Conservation (phyloP, 2,888 invertebrate species). For the Onchidella celtica region DNA sequence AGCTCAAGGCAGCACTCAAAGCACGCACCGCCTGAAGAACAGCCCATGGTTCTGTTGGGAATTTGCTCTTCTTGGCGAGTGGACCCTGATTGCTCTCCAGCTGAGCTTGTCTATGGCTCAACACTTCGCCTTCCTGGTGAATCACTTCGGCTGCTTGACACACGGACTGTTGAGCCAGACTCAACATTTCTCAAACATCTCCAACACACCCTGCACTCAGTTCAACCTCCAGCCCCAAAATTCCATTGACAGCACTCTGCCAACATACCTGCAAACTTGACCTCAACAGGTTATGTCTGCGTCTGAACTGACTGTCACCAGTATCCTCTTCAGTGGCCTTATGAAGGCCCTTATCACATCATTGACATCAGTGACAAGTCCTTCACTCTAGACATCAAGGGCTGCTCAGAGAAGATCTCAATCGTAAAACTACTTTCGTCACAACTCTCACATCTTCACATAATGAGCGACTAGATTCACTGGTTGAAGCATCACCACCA, state of each 20-base stretch:
- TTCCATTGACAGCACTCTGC: too few relatives aligned
- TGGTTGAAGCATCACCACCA: too few relatives aligned
- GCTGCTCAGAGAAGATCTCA: constrained; percentile 30
- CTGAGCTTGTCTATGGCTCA: constrained; percentile 40
- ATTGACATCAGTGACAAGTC: constrained; percentile 28
- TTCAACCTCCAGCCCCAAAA: constrained; percentile 19
- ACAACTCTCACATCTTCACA: constrained; percentile 9
- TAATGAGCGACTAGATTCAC: too few relatives aligned
- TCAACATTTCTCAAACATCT: constrained; percentile 31
- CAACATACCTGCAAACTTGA: too few relatives aligned
- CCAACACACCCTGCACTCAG: constrained; percentile 34
- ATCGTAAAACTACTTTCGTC: constrained; percentile 35
- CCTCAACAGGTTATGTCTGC: constrained; percentile 30
- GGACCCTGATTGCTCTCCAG: constrained; percentile 40
- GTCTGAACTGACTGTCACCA: constrained; percentile 32
- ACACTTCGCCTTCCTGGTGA: constrained; percentile 42
- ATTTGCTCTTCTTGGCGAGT: constrained; percentile 34
- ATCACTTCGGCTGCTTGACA: constrained; percentile 22
- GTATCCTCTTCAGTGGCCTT: constrained; percentile 36
- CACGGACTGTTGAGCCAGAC: constrained; percentile 35
- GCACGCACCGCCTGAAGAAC: constrained; percentile 21
- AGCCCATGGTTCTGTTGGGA: constrained; percentile 33
- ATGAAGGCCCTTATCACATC: constrained; percentile 32
- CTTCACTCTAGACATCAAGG: constrained; percentile 32
- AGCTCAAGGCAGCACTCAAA: too few relatives aligned